Base-by-base conservation (phyloP, 2,888 invertebrate genomes). In the Caenorhabditis sp. region DNA sequence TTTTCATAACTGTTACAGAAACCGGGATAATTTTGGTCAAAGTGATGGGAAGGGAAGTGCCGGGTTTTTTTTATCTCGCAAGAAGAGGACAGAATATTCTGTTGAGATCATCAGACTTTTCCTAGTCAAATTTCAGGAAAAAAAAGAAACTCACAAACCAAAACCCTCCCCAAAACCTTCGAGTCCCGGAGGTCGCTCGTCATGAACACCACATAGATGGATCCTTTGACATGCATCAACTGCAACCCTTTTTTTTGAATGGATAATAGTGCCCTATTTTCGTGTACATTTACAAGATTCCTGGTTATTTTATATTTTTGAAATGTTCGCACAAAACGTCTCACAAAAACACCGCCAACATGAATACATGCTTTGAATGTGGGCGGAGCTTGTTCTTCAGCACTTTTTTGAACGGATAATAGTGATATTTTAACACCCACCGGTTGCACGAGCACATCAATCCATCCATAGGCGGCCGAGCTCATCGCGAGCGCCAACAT, bases 151-250 rank as follows among this genome's bases (percentile, higher is more conserved):
- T 59, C 12, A 59, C 59, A 59, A 59, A 38, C 59, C 10, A 59
- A 19, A 38, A 59, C 19, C 10, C 19, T 35, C n/a, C 59, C 59
- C 16, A 38, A 2, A n/a, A 59, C 0, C 38, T 35, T 35, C 0
- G 35, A 7, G 8, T 35, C 19, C 19, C 38, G 35, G 2, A 59
- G 26, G 22, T 35, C 7, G 24, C 38, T 38, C 7, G 59, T 19
- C 59, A 59, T 22, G n/a, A 59, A 59, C 6, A 59, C 59, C 59
- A 59, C 59, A 38, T 59, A 59, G 22, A 59, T 59, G 7, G 59
- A 22, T 8, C 59, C 59, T 22, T 59, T 59, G 6, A 59, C 59
- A 19, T 59, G 59, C 59, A 59, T 59, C 10, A 59, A 12, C 59
- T 59, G 59, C n/a, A n/a, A n/a, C n/a, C n/a, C n/a, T n/a, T n/a